These are phyloP conservation scores for Halcyon leucocephala DNA, from an alignment of 2,797 vertebrate genomes.

Conservation along the genomic window DNA sequence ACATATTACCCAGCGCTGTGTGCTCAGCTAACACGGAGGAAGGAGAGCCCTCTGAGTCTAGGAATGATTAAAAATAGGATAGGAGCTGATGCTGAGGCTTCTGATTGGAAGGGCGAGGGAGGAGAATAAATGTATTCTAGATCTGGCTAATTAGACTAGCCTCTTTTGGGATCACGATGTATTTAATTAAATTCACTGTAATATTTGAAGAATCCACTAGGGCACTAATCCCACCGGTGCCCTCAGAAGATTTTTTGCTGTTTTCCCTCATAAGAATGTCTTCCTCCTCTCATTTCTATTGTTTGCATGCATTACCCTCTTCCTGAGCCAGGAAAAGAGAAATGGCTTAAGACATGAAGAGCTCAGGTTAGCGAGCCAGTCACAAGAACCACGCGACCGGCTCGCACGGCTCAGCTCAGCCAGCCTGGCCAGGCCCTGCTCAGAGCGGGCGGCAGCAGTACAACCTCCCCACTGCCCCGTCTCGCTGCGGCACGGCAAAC, in stretches of 20 bases:
- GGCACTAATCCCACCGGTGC: constrained; percentile 76
- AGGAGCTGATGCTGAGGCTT: constrained; percentile 68
- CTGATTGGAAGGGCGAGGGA: constrained; percentile 68
- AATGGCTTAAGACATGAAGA: neutral
- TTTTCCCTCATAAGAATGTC: constrained; percentile 55
- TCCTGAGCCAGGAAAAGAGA: neutral
- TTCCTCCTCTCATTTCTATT: constrained; percentile 44
- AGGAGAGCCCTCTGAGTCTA: constrained; percentile 61
- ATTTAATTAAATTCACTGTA: constrained; percentile 84
- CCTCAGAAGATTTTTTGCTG: constrained; percentile 64
- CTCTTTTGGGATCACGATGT: constrained; percentile 79
- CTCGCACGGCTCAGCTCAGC: accelerated
- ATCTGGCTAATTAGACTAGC: constrained; percentile 81
- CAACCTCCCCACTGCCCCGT: accelerated
- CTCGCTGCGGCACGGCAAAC: accelerated
- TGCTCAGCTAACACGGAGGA: constrained; percentile 15
- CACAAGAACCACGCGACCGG: accelerated
- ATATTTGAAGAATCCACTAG: constrained; percentile 79
- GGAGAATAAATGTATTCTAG: constrained; percentile 80
- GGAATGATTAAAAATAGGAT: constrained; percentile 67
- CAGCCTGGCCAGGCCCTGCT: neutral
- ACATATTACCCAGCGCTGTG: constrained; percentile 49
- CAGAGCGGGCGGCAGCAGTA: accelerated
- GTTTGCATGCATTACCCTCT: constrained; percentile 19
- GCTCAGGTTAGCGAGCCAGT: accelerated